phyloP scores from a whole-genome alignment of 2,797 vertebrate genomes.

The Triplophysa bombifrons region DNA sequence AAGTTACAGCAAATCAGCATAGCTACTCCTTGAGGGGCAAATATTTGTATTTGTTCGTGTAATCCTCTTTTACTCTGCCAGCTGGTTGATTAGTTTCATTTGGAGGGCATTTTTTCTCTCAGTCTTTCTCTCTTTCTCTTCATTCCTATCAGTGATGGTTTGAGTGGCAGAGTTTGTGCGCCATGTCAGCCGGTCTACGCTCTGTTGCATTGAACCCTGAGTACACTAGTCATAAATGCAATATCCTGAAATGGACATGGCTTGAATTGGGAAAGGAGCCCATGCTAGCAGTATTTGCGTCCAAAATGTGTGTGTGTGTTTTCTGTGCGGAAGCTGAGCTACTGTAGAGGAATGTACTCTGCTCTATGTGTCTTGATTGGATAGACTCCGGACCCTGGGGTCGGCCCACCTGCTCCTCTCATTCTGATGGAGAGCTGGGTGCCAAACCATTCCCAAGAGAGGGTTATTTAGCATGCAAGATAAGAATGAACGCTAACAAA shows the following conservation, averaged over 20 bases:
- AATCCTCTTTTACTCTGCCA: conserved; percentile 48
- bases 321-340: conserved; percentile 64
- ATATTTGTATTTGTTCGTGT: conserved; percentile 60
- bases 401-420: conserved; percentile 78
- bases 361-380: conserved; percentile 81
- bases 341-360: conserved; percentile 68
- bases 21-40: conserved; percentile 53
- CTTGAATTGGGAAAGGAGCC: conserved; percentile 48
- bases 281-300: conserved; percentile 60
- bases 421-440: conserved; percentile 66
- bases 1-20: conserved; percentile 53
- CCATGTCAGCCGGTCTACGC: conserved; percentile 20
- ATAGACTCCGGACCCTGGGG: conserved; percentile 73
- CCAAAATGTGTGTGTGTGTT: conserved; percentile 51
- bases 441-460: conserved; percentile 65
- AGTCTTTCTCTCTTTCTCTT: conserved; percentile 22
- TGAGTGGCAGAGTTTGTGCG: conserved; percentile 55
- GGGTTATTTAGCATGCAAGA: conserved; percentile 58
- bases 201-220: conserved; percentile 2
- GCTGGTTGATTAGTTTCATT: conserved; percentile 58
- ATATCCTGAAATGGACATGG: conserved; percentile 44
- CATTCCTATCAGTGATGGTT: conserved; percentile 43
- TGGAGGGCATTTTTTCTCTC: conserved; percentile 22
- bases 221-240: conserved; percentile 41
- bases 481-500: conserved; percentile 28